These are phyloP conservation scores for Polylopha cassiicola DNA, from an alignment of 2,888 invertebrate genomes.

Conservation along the genomic window DNA sequence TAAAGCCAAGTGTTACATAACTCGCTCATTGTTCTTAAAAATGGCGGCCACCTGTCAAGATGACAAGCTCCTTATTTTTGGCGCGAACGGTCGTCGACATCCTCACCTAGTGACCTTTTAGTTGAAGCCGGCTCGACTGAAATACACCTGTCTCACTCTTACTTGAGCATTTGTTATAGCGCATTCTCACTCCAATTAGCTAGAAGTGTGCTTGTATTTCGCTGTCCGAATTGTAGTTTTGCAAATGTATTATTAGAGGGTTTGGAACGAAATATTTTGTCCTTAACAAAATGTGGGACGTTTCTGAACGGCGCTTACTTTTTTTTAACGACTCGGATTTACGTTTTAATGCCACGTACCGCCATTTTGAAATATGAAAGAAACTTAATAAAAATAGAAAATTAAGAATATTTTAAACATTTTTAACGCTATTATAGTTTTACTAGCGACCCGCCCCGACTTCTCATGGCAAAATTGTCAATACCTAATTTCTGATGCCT, in stretches of 20 bases:
- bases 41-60: constrained; percentile 17
- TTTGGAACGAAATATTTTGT: neutral
- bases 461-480: too few relatives aligned
- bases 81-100: constrained; percentile 33
- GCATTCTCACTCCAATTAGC: constrained; percentile 37
- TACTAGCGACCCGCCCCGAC: too few relatives aligned
- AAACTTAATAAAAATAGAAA: too few relatives aligned
- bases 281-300: neutral
- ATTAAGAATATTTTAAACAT: too few relatives aligned
- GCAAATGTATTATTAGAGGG: too few relatives aligned
- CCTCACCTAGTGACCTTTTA: constrained; percentile 33
- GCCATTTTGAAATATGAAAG: too few relatives aligned
- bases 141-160: constrained; percentile 29
- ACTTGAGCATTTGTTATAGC: constrained; percentile 16
- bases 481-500: too few relatives aligned
- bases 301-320: neutral
- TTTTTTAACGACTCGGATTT: too few relatives aligned
- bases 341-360: too few relatives aligned
- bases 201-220: constrained; percentile 30
- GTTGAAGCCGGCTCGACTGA: constrained; percentile 28
- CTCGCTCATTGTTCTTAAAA: constrained; percentile 14
- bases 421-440: too few relatives aligned
- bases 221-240: too few relatives aligned
- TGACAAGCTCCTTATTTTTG: constrained; percentile 27
- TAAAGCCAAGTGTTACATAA: constrained; percentile 19